phyloP scores from a whole-genome alignment of 2,113 vertebrate species.

The Ceyx cyanopectus region DNA sequence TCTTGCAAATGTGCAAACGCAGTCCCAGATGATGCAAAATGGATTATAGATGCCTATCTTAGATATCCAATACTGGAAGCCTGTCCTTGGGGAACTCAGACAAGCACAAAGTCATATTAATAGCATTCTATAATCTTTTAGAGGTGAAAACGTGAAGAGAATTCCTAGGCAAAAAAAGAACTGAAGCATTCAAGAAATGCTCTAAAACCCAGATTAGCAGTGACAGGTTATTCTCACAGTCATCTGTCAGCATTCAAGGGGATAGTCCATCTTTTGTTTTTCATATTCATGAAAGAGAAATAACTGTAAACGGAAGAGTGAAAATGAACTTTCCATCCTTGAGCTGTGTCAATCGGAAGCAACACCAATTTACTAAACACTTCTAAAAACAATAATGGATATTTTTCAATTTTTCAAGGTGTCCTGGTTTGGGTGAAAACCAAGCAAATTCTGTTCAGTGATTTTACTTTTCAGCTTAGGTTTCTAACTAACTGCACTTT shows the following conservation, averaged over 20 bases:
- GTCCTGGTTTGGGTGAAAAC: too few species aligned
- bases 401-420: neutral
- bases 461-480: too few species aligned
- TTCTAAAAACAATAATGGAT: neutral
- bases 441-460: too few species aligned
- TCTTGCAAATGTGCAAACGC: conserved; percentile 12
- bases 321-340: neutral
- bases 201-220: conserved; percentile 45
- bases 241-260: neutral
- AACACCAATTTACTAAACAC: neutral
- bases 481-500: too few species aligned
- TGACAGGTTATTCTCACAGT: conserved; percentile 56
- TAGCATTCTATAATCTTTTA: conserved; percentile 41
- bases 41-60: conserved; percentile 29
- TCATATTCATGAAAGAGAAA: neutral
- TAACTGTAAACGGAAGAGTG: neutral
- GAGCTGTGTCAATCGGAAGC: neutral
- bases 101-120: conserved; percentile 41
- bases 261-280: neutral
- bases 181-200: neutral
- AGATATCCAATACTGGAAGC: conserved; percentile 11
- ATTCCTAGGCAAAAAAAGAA: neutral
- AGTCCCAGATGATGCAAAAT: conserved; percentile 7
- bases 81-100: conserved; percentile 35
- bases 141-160: conserved; percentile 18